Percentiles rank a stretch among this genome's conserved stretches.
Conservation (phyloP, 1,140 invertebrate genomes). For the Leptonema lineaticorne region DNA sequence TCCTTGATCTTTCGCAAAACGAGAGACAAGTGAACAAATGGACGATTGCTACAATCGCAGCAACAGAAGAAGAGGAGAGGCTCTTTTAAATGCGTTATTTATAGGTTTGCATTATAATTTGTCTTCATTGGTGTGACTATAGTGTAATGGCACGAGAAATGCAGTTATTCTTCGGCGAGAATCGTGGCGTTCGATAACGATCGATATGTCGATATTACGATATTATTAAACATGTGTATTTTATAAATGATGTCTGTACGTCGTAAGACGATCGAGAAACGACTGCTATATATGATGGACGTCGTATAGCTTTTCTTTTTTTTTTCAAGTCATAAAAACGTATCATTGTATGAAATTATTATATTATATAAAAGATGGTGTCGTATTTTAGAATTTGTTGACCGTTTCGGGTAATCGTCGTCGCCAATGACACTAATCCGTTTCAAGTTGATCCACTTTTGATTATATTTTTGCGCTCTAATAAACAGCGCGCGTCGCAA, state of each 20-base stretch:
- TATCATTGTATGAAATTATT: no score
- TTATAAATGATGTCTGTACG: not conserved
- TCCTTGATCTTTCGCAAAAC: slow-evolving; percentile 25
- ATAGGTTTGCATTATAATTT: slow-evolving; percentile 10
- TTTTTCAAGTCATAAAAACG: no score
- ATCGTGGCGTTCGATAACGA: slow-evolving; percentile 2
- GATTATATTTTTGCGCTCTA: slow-evolving; percentile 2
- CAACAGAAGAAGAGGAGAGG: not conserved
- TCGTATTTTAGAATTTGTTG: not conserved
- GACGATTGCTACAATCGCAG: not conserved
- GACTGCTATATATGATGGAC: no score
- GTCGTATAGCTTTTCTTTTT: no score
- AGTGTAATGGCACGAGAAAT: not conserved
- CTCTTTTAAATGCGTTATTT: slow-evolving; percentile 17
- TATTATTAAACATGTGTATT: slow-evolving; percentile 15
- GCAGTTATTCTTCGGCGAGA: not conserved
- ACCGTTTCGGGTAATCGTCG: not conserved
- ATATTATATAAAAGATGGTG: no score
- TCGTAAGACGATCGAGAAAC: not conserved
- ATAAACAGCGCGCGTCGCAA: not conserved
- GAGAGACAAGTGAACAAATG: slow-evolving; percentile 16
- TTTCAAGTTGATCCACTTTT: not conserved
- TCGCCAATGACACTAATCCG: slow-evolving; percentile 1
- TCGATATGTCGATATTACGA: slow-evolving; percentile 5
- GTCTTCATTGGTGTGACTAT: slow-evolving; percentile 1